Conservation (phyloP, 2,888 invertebrate species). For the Masnerella sp. region DNA sequence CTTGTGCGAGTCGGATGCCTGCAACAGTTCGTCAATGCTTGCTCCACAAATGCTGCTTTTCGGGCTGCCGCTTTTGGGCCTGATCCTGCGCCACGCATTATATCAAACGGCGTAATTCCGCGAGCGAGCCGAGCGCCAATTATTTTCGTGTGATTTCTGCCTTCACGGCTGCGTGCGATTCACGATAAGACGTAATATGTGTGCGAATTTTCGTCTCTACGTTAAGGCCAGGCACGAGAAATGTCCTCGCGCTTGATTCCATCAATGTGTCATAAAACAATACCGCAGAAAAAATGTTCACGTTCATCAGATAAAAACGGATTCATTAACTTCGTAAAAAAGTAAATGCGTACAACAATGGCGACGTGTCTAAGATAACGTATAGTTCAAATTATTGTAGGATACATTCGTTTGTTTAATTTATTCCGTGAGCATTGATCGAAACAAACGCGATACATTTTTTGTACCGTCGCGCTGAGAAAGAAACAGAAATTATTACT, state of each 20-base stretch:
- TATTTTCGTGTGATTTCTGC: conserved; percentile 47
- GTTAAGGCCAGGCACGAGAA: conserved; percentile 32
- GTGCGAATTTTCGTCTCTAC: conserved; percentile 41
- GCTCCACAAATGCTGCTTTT: conserved; percentile 61
- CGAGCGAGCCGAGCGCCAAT: conserved; percentile 15
- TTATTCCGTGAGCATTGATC: conserved; percentile 11
- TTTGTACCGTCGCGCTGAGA: conserved; percentile 17
- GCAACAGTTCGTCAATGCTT: conserved; percentile 65
- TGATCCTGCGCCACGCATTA: conserved; percentile 59
- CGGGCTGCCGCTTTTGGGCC: conserved; percentile 62
- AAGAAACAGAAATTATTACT: conserved; percentile 29
- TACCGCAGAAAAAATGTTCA: conserved; percentile 10
- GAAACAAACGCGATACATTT: conserved; percentile 3
- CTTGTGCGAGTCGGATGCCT: conserved; percentile 67
- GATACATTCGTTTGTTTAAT: conserved; percentile 7
- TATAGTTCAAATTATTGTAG: not conserved
- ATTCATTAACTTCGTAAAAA: conserved; percentile 21
- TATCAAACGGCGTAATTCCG: conserved; percentile 66
- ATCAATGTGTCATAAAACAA: conserved; percentile 36
- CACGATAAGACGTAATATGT: conserved; percentile 44
- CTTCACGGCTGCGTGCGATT: conserved; percentile 41
- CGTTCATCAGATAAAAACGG: conserved; percentile 14
- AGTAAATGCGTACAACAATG: not conserved
- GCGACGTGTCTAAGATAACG: conserved; percentile 8
- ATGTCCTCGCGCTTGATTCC: conserved; percentile 26